phyloP scores from a whole-genome alignment of 2,113 vertebrate genomes.

The Semicossyphus pulcher region DNA sequence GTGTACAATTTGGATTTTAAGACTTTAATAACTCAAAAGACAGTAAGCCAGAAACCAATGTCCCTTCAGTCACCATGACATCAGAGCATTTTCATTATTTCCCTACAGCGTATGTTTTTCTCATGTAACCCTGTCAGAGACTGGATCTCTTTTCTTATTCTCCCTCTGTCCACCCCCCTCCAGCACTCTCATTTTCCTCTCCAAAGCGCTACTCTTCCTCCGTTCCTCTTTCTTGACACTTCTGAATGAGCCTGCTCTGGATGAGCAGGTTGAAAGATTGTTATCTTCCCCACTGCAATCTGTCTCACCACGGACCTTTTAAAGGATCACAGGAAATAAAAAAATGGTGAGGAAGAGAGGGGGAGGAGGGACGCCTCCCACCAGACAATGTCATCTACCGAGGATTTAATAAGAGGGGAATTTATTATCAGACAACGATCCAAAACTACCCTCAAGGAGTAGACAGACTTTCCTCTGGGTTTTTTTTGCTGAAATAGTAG shows the following conservation, averaged over 20 bases:
- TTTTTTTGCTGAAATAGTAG: background rate
- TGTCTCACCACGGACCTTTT: constrained; percentile 35
- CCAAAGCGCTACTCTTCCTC: constrained; percentile 14
- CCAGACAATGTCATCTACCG: constrained; percentile 38
- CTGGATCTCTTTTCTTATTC: background rate
- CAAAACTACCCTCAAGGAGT: constrained; percentile 21
- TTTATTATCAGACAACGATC: constrained; percentile 37
- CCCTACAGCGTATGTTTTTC: background rate
- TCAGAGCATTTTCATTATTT: background rate
- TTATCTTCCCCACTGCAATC: constrained; percentile 30
- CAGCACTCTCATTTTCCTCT: constrained; percentile 20
- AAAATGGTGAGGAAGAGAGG: constrained; percentile 4
- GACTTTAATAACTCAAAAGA: background rate
- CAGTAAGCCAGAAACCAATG: background rate
- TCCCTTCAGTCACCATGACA: background rate
- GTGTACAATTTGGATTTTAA: background rate
- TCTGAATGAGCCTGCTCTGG: constrained; percentile 45
- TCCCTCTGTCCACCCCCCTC: background rate
- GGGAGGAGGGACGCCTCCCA: constrained; percentile 17
- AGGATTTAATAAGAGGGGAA: constrained; percentile 51
- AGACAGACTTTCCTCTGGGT: background rate
- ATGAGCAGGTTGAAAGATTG: constrained; percentile 56
- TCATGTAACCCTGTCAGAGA: constrained; percentile 11
- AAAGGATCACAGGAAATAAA: constrained; percentile 51
- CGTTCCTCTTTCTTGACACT: constrained; percentile 30